A percentile compares a stretch with the other conserved stretches of the same genome.
These are phyloP conservation scores for Urocolius indicus DNA, from an alignment of 2,113 vertebrate species.

Conservation along the genomic window DNA sequence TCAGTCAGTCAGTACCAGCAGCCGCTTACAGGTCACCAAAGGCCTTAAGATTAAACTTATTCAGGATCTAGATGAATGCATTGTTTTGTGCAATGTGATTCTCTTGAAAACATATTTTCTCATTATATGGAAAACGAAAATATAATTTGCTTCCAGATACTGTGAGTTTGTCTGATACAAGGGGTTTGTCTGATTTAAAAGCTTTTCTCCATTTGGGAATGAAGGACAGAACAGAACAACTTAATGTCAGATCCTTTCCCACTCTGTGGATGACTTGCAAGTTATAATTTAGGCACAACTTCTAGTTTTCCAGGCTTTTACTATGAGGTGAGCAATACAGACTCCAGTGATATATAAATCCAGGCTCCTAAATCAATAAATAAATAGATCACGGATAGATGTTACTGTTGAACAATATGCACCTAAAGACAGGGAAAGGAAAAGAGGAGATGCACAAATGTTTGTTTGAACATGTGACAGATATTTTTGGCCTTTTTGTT, in stretches of 20 bases:
- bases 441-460: not conserved
- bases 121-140: constrained; percentile 50
- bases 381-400: not conserved
- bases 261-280: constrained; percentile 17
- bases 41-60: not conserved
- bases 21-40: not conserved
- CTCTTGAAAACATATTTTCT: constrained; percentile 59
- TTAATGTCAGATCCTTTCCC: constrained; percentile 27
- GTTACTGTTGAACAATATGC: not conserved
- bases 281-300: constrained; percentile 30
- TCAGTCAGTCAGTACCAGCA: not conserved
- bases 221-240: constrained; percentile 48
- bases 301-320: constrained; percentile 50
- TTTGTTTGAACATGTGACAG: not conserved
- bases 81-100: constrained; percentile 11
- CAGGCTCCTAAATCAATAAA: not conserved
- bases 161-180: not conserved
- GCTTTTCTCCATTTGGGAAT: constrained; percentile 16
- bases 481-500: not conserved
- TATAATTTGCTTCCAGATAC: constrained; percentile 38
- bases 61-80: not conserved
- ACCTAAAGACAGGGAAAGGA: not conserved
- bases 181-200: constrained; percentile 58
- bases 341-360: not conserved
- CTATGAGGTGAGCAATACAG: not conserved